Percentiles rank a stretch among this genome's conserved stretches.
Conservation (phyloP, 2,888 invertebrate genomes). For the Hypolimnas misippus region DNA sequence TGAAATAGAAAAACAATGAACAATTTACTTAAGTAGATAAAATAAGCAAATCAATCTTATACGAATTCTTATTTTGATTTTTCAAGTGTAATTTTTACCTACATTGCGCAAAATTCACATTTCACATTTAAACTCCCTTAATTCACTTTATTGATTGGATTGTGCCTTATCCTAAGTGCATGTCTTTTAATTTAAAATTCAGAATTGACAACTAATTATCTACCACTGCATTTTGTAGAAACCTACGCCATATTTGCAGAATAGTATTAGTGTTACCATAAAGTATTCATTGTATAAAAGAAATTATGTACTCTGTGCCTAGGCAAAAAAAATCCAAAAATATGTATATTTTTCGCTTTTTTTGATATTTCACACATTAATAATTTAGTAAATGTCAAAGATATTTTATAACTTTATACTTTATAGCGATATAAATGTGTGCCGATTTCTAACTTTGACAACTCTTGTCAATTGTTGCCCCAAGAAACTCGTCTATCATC, state of each 20-base stretch:
- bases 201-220: conserved; percentile 72
- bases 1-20: conserved; percentile 50
- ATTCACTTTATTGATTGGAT: conserved; percentile 57
- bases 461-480: too few relatives aligned
- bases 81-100: conserved; percentile 60
- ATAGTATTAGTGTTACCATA: conserved; percentile 55
- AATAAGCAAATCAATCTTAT: conserved; percentile 48
- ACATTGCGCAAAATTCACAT: conserved; percentile 78
- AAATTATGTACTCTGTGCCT: too few relatives aligned
- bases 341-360: too few relatives aligned
- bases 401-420: too few relatives aligned
- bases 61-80: conserved; percentile 56
- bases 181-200: conserved; percentile 69
- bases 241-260: conserved; percentile 79
- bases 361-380: too few relatives aligned
- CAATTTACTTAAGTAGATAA: conserved; percentile 45
- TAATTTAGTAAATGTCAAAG: too few relatives aligned
- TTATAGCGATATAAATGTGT: too few relatives aligned
- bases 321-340: too few relatives aligned
- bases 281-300: background rate
- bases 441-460: too few relatives aligned
- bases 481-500: too few relatives aligned
- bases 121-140: conserved; percentile 64
- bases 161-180: conserved; percentile 60
- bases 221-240: conserved; percentile 76